Evolutionary conservation across 2,888 invertebrate genomes (phyloP).

Genomic region (Ethmia dodecea): DNA sequence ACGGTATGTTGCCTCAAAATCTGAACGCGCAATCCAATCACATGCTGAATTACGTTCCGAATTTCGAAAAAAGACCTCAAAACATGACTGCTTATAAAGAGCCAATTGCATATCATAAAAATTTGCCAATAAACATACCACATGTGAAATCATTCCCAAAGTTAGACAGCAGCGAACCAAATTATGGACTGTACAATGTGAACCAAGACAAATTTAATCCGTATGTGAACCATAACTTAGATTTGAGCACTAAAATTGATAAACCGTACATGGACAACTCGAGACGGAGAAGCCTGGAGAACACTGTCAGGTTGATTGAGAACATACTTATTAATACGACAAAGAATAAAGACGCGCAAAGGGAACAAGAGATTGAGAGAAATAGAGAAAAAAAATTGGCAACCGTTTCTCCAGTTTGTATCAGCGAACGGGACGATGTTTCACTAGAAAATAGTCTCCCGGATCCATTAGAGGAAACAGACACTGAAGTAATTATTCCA

Average conservation of each 20-base stretch:
- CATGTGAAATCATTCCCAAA: slow-evolving; percentile 40
- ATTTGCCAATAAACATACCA: slow-evolving; percentile 38
- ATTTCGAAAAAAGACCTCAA: slow-evolving; percentile 21
- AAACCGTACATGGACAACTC: slow-evolving; percentile 27
- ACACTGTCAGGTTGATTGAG: slow-evolving; percentile 56
- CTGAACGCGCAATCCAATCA: slow-evolving; percentile 40
- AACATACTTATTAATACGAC: slow-evolving; percentile 44
- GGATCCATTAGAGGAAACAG: too few species aligned
- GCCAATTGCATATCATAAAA: slow-evolving; percentile 15
- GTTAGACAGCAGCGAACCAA: slow-evolving; percentile 1
- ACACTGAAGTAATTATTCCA: neutral
- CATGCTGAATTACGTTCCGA: slow-evolving; percentile 20
- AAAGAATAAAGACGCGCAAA: slow-evolving; percentile 19
- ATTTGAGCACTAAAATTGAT: slow-evolving; percentile 13
- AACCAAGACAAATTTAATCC: slow-evolving; percentile 17
- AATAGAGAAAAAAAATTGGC: neutral
- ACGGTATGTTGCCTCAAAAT: slow-evolving; percentile 46
- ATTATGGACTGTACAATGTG: slow-evolving; percentile 9
- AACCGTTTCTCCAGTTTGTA: neutral
- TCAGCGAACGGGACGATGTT: too few species aligned
- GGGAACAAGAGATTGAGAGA: neutral
- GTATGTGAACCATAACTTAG: slow-evolving; percentile 15
- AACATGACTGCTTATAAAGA: slow-evolving; percentile 11
- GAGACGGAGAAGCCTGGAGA: slow-evolving; percentile 50
- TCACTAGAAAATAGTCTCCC: too few species aligned